A percentile compares a stretch with the other conserved stretches of the same genome.
Conservation (phyloP, 2,113 vertebrate genomes). For the Anas platyrhynchos region DNA sequence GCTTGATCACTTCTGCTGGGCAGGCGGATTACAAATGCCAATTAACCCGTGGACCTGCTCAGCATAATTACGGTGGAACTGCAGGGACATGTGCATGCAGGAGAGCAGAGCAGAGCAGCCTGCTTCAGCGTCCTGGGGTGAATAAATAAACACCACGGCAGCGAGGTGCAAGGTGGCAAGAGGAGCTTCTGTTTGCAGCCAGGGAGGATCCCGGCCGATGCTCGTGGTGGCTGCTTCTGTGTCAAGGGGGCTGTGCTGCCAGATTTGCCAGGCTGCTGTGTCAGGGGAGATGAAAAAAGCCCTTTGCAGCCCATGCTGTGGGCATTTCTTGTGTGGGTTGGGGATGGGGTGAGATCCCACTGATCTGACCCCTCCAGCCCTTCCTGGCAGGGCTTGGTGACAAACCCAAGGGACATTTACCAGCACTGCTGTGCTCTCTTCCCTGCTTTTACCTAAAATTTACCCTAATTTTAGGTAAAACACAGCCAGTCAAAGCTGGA, state of each 20-base stretch:
- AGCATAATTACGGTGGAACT: background rate
- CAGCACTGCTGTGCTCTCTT: background rate
- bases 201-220: background rate
- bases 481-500: background rate
- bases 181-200: background rate
- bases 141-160: rapidly evolving
- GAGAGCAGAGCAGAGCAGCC: background rate
- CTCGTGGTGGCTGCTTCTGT: background rate
- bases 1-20: background rate
- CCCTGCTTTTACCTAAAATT: background rate
- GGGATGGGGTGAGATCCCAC: background rate
- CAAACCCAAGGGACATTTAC: rapidly evolving
- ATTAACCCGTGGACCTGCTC: background rate
- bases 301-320: background rate
- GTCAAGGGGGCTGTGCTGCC: background rate
- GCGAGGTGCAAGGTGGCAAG: background rate
- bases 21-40: background rate
- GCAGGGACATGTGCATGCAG: background rate
- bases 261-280: background rate
- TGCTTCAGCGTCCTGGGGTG: too few relatives aligned
- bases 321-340: background rate
- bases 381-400: rapidly evolving
- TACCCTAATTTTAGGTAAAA: background rate
- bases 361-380: background rate
- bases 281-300: background rate